phyloP scores from a whole-genome alignment of 2,888 invertebrate genomes.

The Schrankia costaestrigalis region DNA sequence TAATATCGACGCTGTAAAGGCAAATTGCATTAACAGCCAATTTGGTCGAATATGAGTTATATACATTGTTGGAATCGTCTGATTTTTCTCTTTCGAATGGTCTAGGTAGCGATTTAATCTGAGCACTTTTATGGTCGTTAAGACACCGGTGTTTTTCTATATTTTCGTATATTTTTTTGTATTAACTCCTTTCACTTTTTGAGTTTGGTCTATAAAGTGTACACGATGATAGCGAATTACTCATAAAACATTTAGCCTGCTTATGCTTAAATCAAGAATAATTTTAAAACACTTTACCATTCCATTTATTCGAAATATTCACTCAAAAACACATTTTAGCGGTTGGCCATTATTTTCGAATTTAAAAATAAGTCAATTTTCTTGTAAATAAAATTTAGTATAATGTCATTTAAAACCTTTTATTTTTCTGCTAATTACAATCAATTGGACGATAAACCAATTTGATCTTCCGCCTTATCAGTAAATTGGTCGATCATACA shows the following conservation, averaged over 20 bases:
- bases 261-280: not conserved
- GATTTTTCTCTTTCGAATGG: too few species aligned
- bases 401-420: conserved; percentile 1
- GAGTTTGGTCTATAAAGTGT: conserved; percentile 1
- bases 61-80: too few species aligned
- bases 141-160: too few species aligned
- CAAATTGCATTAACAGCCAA: too few species aligned
- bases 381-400: not conserved
- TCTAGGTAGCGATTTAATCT: too few species aligned
- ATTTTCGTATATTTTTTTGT: too few species aligned
- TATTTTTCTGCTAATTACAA: not conserved
- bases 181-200: too few species aligned
- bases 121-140: too few species aligned
- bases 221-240: conserved; percentile 1
- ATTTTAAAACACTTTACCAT: conserved; percentile 1
- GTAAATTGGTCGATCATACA: not conserved
- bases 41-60: too few species aligned
- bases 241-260: conserved; percentile 1
- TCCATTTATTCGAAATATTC: conserved; percentile 1
- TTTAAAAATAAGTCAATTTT: not conserved
- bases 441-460: conserved; percentile 1
- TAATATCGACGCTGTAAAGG: too few species aligned
- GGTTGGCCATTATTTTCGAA: conserved; percentile 1
- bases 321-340: conserved; percentile 1
- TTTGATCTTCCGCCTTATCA: not conserved